These are phyloP conservation scores for Drosophila hamatofila DNA, from an alignment of 2,888 invertebrate genomes.

Conservation along the genomic window DNA sequence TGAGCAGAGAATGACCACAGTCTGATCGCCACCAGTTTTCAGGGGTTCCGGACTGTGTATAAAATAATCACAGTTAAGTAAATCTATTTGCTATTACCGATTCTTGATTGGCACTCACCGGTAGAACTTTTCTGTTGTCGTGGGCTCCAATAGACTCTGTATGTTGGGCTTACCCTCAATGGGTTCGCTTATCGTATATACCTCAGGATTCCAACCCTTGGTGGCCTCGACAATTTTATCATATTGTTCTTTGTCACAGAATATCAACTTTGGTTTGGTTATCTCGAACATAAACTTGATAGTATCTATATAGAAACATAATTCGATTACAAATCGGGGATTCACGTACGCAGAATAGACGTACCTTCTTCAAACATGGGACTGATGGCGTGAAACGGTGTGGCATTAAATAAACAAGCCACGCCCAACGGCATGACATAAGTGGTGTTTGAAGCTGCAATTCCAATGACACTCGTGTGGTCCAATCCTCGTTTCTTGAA, in stretches of 20 bases:
- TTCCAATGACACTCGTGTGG: slow-evolving; percentile 54
- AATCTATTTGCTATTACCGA: fast-evolving
- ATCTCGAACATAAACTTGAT: slow-evolving; percentile 48
- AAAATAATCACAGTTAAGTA: neutral
- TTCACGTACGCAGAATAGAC: neutral
- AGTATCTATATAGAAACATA: slow-evolving; percentile 30
- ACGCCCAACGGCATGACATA: slow-evolving; percentile 10
- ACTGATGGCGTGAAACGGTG: slow-evolving; percentile 8
- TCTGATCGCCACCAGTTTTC: slow-evolving; percentile 56
- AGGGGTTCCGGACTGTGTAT: slow-evolving; percentile 51
- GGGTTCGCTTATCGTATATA: slow-evolving; percentile 53
- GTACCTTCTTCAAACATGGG: neutral
- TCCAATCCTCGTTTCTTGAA: slow-evolving; percentile 54
- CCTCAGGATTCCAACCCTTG: slow-evolving; percentile 46
- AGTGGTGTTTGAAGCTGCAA: slow-evolving; percentile 33
- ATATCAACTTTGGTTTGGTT: slow-evolving; percentile 61
- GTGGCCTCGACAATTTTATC: slow-evolving; percentile 49
- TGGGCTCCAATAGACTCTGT: slow-evolving; percentile 46
- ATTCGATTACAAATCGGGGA: fast-evolving
- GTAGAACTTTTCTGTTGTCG: slow-evolving; percentile 50
- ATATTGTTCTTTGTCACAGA: slow-evolving; percentile 61
- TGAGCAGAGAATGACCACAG: slow-evolving; percentile 69
- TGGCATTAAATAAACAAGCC: slow-evolving; percentile 2
- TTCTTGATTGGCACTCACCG: slow-evolving; percentile 35
- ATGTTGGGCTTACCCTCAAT: slow-evolving; percentile 51